Conservation (phyloP, 2,797 vertebrate species). For the Lateolabrax maculatus region DNA sequence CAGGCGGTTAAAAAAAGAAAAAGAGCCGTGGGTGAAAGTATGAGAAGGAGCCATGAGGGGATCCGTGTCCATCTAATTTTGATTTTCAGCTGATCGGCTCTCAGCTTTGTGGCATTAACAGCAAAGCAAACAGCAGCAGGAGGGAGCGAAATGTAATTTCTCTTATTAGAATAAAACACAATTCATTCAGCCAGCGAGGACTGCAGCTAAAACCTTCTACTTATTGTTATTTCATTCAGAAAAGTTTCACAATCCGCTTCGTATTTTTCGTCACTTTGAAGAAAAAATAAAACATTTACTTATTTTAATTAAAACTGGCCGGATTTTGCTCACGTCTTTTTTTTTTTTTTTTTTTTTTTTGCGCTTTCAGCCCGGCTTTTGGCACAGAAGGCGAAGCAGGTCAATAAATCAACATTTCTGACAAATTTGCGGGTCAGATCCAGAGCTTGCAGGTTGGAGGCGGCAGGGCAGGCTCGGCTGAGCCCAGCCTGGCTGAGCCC, state of each 20-base stretch:
- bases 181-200: neutral
- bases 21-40: constrained; percentile 48
- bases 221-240: constrained; percentile 35
- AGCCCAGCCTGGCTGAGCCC: no score
- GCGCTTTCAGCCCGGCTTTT: constrained; percentile 20
- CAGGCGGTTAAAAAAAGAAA: constrained; percentile 28
- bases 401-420: constrained; percentile 44
- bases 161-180: constrained; percentile 37
- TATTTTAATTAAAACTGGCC: constrained; percentile 19
- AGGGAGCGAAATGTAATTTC: constrained; percentile 36
- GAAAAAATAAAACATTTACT: constrained; percentile 13
- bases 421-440: constrained; percentile 38
- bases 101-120: constrained; percentile 50
- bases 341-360: no score
- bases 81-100: constrained; percentile 60
- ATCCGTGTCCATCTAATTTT: constrained; percentile 61
- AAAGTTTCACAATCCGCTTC: constrained; percentile 57
- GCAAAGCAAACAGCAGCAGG: constrained; percentile 42
- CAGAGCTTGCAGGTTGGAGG: neutral
- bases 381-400: constrained; percentile 21
- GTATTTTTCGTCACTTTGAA: constrained; percentile 10
- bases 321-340: neutral
- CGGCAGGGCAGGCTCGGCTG: constrained; percentile 4
- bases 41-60: constrained; percentile 36
- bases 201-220: neutral